These are phyloP conservation scores for Crax fasciolata DNA, from an alignment of 2,797 vertebrate genomes.

Conservation along the genomic window DNA sequence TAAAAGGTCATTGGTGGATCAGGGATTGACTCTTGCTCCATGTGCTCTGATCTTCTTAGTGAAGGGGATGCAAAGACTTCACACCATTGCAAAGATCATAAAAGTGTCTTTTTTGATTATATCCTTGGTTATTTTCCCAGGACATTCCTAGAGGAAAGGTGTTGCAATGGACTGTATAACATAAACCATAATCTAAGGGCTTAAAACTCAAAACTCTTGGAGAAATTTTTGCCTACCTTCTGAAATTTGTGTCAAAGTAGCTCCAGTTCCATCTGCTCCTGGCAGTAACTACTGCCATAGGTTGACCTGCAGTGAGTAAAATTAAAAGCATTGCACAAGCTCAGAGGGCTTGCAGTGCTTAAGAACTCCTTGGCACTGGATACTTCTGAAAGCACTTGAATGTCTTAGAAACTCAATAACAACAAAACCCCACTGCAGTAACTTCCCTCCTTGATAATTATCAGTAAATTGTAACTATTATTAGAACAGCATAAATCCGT, in stretches of 20 bases:
- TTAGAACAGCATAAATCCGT: conserved; percentile 40
- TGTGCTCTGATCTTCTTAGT: background rate
- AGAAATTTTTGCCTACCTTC: background rate
- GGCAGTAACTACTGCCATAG: background rate
- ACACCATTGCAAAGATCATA: background rate
- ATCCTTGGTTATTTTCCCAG: background rate
- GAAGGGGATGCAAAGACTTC: background rate
- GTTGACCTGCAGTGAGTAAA: background rate
- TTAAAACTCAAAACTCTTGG: background rate
- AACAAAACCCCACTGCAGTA: background rate
- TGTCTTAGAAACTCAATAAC: background rate
- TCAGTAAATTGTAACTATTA: conserved; percentile 32
- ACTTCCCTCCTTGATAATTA: conserved; percentile 48
- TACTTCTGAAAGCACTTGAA: conserved; percentile 20
- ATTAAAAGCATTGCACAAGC: background rate
- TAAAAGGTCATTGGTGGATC: background rate
- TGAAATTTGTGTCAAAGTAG: background rate
- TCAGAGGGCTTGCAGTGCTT: background rate
- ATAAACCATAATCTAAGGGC: background rate
- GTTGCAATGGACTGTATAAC: background rate
- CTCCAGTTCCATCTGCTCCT: background rate
- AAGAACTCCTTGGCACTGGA: background rate
- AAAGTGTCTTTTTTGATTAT: background rate
- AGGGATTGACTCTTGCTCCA: background rate
- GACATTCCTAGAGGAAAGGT: background rate